Conservation (phyloP, 2,797 vertebrate genomes). For the Danio choprae region DNA sequence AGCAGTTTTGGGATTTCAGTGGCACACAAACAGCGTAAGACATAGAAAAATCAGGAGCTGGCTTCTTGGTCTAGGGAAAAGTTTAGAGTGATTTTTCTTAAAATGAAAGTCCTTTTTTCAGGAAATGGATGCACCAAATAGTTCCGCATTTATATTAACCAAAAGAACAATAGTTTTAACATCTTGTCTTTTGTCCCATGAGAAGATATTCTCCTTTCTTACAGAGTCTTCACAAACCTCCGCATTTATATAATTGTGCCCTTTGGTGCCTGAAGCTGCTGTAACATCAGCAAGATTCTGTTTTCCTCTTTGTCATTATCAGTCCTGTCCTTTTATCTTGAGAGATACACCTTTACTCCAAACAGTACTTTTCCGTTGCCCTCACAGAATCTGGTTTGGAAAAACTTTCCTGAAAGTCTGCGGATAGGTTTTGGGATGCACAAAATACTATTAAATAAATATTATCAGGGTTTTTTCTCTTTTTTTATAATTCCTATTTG, state of each 20-base stretch:
- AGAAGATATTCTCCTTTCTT: not conserved
- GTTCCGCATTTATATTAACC: constrained; percentile 70
- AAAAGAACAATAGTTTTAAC: not conserved
- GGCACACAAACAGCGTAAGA: constrained; percentile 54
- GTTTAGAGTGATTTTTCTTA: constrained; percentile 61
- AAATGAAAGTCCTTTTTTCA: constrained; percentile 23
- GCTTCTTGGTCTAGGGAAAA: constrained; percentile 65
- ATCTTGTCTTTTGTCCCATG: not conserved
- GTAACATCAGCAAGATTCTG: not conserved
- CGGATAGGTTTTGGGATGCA: no score
- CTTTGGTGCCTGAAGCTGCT: not conserved
- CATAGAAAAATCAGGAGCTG: constrained; percentile 59
- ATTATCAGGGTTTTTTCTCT: no score
- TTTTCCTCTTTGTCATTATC: not conserved
- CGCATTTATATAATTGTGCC: not conserved
- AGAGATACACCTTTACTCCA: constrained; percentile 1
- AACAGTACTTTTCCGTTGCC: not conserved
- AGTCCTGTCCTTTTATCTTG: constrained; percentile 1
- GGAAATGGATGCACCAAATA: constrained; percentile 63
- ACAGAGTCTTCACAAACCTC: not conserved
- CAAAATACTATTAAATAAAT: no score
- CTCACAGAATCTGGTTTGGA: not conserved
- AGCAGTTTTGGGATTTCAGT: constrained; percentile 67
- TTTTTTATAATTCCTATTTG: no score
- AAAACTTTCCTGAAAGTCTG: no score